These are phyloP conservation scores for Chymomyza costata DNA, from an alignment of 1,140 invertebrate species.

Conservation along the genomic window DNA sequence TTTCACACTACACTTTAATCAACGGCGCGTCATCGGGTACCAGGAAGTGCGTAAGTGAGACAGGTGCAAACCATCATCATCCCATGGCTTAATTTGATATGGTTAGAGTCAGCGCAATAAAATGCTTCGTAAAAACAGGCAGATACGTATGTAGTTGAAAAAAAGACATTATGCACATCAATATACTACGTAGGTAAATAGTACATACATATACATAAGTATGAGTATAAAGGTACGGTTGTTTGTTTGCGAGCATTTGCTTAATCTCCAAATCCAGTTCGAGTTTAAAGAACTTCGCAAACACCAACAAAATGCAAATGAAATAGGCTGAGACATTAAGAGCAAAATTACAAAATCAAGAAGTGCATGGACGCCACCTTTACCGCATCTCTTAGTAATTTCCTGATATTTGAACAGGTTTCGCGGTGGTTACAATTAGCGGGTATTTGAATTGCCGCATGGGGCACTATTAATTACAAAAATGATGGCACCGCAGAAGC, in stretches of 20 bases:
- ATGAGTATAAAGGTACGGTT: constrained; percentile 5
- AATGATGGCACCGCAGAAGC: constrained; percentile 49
- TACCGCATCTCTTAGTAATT: constrained; percentile 44
- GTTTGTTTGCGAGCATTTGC: constrained; percentile 6
- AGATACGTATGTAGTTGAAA: background rate
- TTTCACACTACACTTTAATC: too few relatives aligned
- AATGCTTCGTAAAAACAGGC: constrained; percentile 19
- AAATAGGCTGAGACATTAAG: constrained; percentile 55
- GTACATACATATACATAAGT: too few relatives aligned
- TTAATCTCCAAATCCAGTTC: constrained; percentile 11
- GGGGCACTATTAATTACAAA: constrained; percentile 63
- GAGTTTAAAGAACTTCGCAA: constrained; percentile 18
- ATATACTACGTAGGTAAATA: too few relatives aligned
- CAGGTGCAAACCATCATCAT: constrained; percentile 29
- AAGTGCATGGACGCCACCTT: constrained; percentile 35
- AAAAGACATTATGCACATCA: constrained; percentile 9
- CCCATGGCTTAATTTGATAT: constrained; percentile 17
- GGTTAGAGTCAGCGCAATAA: constrained; percentile 15
- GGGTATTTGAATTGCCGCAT: constrained; percentile 65
- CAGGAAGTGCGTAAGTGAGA: constrained; percentile 33
- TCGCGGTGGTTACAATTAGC: constrained; percentile 61
- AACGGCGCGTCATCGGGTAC: constrained; percentile 15
- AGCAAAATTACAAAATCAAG: constrained; percentile 55
- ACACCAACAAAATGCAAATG: constrained; percentile 40
- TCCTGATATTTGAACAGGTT: constrained; percentile 50